Percentiles rank a stretch among this genome's conserved stretches.
These are phyloP conservation scores for Macropis europaea DNA, from an alignment of 2,888 invertebrate species.

Conservation along the genomic window DNA sequence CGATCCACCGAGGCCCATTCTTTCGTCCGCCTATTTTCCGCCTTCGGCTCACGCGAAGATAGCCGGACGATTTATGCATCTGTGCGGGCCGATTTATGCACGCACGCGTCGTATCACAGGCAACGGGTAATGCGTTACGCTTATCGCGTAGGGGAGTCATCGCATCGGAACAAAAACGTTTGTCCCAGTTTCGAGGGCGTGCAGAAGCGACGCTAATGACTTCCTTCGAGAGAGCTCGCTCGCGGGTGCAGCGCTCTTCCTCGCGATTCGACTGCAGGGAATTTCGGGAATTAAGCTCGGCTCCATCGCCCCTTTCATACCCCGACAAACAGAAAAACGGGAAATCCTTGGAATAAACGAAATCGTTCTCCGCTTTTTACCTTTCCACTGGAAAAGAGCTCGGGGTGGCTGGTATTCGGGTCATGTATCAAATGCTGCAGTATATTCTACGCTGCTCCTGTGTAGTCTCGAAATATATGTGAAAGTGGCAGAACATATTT, in stretches of 20 bases:
- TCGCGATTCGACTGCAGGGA: neutral
- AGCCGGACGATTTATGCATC: slow-evolving; percentile 4
- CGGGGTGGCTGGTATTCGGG: too few species aligned
- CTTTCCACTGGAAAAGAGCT: too few species aligned
- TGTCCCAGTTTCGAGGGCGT: neutral
- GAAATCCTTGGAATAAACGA: too few species aligned
- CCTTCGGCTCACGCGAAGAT: neutral
- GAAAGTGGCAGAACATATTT: too few species aligned
- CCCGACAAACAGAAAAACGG: too few species aligned
- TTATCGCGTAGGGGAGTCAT: slow-evolving; percentile 14
- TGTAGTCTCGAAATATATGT: too few species aligned
- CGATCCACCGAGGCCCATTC: neutral
- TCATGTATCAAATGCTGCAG: too few species aligned
- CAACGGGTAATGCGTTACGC: neutral
- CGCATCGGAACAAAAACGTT: slow-evolving; percentile 12
- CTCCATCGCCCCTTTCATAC: neutral
- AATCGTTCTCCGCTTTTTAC: too few species aligned
- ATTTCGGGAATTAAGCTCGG: neutral
- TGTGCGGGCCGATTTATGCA: slow-evolving; percentile 5
- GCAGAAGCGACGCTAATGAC: slow-evolving; percentile 8
- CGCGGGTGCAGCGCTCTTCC: neutral
- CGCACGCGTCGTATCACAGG: neutral
- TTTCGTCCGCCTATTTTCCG: too few species aligned
- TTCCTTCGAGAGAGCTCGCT: slow-evolving; percentile 10
- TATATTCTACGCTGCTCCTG: too few species aligned